Evolutionary conservation across 1,140 invertebrate species (phyloP).

Genomic region (Eumaeus atala): DNA sequence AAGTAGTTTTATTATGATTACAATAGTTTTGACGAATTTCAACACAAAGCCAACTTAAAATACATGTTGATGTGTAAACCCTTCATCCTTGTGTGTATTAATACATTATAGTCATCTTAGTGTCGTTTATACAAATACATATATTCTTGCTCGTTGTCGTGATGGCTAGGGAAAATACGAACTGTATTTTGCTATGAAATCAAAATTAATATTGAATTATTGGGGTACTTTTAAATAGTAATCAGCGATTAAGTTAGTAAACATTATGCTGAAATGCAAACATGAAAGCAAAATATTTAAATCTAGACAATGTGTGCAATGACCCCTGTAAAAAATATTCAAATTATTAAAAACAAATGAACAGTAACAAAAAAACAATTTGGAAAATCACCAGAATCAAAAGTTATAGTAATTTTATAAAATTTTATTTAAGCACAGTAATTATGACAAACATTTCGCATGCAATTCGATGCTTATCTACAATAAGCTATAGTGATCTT

Average conservation of each 20-base stretch:
- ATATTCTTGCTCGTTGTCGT: too few species aligned
- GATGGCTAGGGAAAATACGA: too few species aligned
- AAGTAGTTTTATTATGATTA: too few species aligned
- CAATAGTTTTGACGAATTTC: too few species aligned
- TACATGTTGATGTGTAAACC: too few species aligned
- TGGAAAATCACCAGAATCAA: constrained; percentile 28
- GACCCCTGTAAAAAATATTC: constrained; percentile 12
- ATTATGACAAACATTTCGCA: constrained; percentile 58
- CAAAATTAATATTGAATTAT: background rate
- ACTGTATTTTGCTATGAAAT: too few species aligned
- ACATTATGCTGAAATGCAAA: constrained; percentile 45
- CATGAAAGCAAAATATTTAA: constrained; percentile 36
- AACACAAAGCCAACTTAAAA: too few species aligned
- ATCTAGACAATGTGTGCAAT: constrained; percentile 57
- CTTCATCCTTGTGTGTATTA: too few species aligned
- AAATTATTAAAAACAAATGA: background rate
- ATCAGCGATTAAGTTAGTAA: background rate
- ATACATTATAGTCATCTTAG: too few species aligned
- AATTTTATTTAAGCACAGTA: constrained; percentile 63
- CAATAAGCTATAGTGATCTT: constrained; percentile 32
- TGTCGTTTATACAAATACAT: too few species aligned
- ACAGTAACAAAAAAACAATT: constrained; percentile 5
- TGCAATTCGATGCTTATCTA: constrained; percentile 57
- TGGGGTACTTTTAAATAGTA: background rate
- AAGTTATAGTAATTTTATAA: constrained; percentile 40